phyloP scores from a whole-genome alignment of 2,113 vertebrate genomes.

The Ictalurus furcatus region DNA sequence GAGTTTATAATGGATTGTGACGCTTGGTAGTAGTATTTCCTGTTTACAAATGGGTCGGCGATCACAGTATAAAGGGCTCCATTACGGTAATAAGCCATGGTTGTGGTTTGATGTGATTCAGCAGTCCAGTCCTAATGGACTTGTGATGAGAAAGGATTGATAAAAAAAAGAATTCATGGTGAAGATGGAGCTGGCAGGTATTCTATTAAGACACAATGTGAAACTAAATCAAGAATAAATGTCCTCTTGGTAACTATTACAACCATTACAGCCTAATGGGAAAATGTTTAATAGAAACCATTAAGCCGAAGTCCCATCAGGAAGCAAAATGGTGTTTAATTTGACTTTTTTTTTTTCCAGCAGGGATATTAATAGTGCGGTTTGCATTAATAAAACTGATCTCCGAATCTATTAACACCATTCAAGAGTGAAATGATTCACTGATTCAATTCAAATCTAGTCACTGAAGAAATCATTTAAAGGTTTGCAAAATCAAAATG shows the following conservation, averaged over 20 bases:
- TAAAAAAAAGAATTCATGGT: background rate
- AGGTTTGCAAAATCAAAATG: constrained; percentile 30
- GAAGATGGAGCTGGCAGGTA: background rate
- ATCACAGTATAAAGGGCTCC: background rate
- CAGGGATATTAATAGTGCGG: background rate
- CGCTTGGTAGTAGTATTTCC: background rate
- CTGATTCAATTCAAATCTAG: background rate
- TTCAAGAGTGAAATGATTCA: background rate
- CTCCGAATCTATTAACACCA: background rate
- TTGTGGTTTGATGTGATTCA: background rate
- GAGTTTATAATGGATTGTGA: background rate
- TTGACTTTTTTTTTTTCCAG: background rate
- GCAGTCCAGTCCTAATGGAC: background rate
- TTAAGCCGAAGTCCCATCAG: background rate
- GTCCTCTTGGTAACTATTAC: background rate
- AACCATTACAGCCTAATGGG: background rate
- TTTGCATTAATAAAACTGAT: background rate
- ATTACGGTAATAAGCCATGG: background rate
- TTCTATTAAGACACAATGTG: background rate
- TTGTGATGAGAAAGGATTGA: background rate
- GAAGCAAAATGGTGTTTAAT: background rate
- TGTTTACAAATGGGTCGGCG: background rate
- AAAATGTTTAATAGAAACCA: background rate
- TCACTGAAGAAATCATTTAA: constrained; percentile 29
- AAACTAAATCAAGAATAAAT: background rate